Evolutionary conservation across 2,888 invertebrate genomes (phyloP).

Genomic region (Synergus gifuensis): DNA sequence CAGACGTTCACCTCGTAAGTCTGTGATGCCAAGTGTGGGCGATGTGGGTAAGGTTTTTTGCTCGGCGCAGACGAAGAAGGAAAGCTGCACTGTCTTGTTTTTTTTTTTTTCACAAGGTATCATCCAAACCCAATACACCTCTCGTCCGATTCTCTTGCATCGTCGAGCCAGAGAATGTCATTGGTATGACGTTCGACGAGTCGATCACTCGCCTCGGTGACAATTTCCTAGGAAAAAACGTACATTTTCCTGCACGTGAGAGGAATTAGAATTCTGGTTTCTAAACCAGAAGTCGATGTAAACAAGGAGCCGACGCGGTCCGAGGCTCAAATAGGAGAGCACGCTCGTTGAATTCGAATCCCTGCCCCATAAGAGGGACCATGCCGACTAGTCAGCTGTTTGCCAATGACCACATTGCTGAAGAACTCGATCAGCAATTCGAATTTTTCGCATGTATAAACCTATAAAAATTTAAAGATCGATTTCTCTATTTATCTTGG

Average conservation of each 20-base stretch:
- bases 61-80: slow-evolving; percentile 15
- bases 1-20: not conserved
- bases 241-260: slow-evolving; percentile 67
- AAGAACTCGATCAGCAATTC: slow-evolving; percentile 30
- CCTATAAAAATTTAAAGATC: slow-evolving; percentile 20
- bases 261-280: slow-evolving; percentile 60
- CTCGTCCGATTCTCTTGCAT: slow-evolving; percentile 49
- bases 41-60: slow-evolving; percentile 14
- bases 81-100: slow-evolving; percentile 5
- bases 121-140: slow-evolving; percentile 33
- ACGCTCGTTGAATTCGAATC: slow-evolving; percentile 30
- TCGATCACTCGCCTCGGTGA: slow-evolving; percentile 60
- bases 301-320: slow-evolving; percentile 48
- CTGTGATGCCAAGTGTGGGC: slow-evolving; percentile 29
- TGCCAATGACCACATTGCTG: slow-evolving; percentile 14
- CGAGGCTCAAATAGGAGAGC: slow-evolving; percentile 42
- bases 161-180: slow-evolving; percentile 61
- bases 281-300: slow-evolving; percentile 57
- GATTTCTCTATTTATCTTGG: slow-evolving; percentile 19
- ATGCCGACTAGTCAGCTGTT: slow-evolving; percentile 28
- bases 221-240: slow-evolving; percentile 66
- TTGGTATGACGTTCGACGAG: slow-evolving; percentile 64
- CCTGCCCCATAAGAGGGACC: slow-evolving; percentile 9
- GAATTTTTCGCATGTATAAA: slow-evolving; percentile 21
- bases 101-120: slow-evolving; percentile 14